Evolutionary conservation across 2,888 invertebrate genomes (phyloP).

Genomic region (Sipha maydis): DNA sequence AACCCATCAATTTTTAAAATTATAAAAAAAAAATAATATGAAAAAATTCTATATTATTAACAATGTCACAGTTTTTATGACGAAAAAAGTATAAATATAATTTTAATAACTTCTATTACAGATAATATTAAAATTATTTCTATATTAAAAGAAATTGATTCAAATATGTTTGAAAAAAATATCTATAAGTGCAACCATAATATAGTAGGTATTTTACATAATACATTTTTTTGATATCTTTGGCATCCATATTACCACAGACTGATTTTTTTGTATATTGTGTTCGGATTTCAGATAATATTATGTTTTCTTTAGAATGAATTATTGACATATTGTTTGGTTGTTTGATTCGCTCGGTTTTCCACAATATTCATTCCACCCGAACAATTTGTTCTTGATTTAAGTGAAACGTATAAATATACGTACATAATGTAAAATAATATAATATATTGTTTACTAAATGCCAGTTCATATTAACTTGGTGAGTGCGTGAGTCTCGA

Average conservation of each 20-base stretch:
- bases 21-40: too few species aligned
- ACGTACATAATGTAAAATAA: neutral
- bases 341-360: constrained; percentile 10
- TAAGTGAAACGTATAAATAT: neutral
- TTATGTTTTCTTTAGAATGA: neutral
- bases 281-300: neutral
- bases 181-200: too few species aligned
- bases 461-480: neutral
- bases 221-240: too few species aligned
- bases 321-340: neutral
- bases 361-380: constrained; percentile 5
- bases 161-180: too few species aligned
- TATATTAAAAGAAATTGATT: too few species aligned
- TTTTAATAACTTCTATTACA: too few species aligned
- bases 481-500: neutral
- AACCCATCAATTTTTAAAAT: too few species aligned
- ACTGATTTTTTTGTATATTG: neutral
- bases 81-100: too few species aligned
- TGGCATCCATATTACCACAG: neutral
- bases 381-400: constrained; percentile 2
- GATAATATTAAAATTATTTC: too few species aligned
- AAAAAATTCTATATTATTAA: too few species aligned
- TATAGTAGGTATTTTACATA: too few species aligned
- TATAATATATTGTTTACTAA: neutral
- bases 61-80: too few species aligned